These are phyloP conservation scores for Himalopsyche phryganea DNA, from an alignment of 1,140 invertebrate species.

Conservation along the genomic window DNA sequence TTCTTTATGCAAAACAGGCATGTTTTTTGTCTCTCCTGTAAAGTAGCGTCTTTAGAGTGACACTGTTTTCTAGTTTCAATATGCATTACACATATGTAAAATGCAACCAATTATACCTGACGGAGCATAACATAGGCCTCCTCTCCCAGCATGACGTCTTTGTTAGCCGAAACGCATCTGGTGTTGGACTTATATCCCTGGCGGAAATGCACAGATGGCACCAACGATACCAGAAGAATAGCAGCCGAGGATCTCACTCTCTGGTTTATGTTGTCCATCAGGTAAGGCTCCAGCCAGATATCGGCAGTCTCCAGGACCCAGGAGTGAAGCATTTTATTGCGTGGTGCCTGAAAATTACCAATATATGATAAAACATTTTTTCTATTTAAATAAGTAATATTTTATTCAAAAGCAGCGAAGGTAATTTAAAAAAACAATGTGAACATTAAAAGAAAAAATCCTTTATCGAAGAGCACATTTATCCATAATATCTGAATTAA, in stretches of 20 bases:
- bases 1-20: no score
- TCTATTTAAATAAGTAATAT: background rate
- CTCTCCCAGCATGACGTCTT: conserved; percentile 45
- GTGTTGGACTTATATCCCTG: conserved; percentile 72
- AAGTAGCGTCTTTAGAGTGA: no score
- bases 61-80: no score
- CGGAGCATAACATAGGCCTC: conserved; percentile 80
- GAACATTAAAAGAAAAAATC: background rate
- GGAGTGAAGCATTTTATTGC: conserved; percentile 83
- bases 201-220: conserved; percentile 83
- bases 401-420: background rate
- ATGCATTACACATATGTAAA: no score
- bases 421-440: background rate
- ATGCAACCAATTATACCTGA: conserved; percentile 54
- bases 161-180: conserved; percentile 40
- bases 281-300: conserved; percentile 84
- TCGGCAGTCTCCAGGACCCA: conserved; percentile 86
- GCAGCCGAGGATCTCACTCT: conserved; percentile 81
- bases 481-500: no score
- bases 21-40: no score
- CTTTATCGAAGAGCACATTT: background rate
- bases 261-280: conserved; percentile 81
- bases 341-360: conserved; percentile 62
- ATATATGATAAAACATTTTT: background rate
- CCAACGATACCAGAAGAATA: conserved; percentile 79